These are phyloP conservation scores for Heliconius eleuchia DNA, from an alignment of 1,140 invertebrate genomes.

Conservation along the genomic window DNA sequence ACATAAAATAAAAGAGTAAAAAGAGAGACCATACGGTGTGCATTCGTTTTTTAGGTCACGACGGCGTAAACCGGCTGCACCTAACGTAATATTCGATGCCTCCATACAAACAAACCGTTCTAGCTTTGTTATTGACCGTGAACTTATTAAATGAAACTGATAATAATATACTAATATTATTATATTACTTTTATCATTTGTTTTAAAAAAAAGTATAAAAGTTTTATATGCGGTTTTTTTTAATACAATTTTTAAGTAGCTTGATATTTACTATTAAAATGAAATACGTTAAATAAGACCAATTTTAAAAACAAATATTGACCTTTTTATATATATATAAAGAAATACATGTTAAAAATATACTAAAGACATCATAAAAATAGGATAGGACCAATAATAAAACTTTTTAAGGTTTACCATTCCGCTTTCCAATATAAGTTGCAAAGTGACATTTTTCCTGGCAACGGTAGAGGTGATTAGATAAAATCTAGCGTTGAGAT, in stretches of 20 bases:
- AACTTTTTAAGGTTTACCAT: neutral
- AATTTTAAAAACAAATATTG: too few species aligned
- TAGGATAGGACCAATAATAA: neutral
- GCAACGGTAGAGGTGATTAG: neutral
- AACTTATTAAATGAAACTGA: constrained; percentile 12
- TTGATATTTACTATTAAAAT: too few species aligned
- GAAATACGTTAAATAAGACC: too few species aligned
- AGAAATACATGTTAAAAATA: too few species aligned
- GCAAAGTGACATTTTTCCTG: constrained; percentile 13
- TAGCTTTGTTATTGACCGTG: constrained; percentile 25
- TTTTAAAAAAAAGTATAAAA: neutral
- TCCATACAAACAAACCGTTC: constrained; percentile 13
- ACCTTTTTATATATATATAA: too few species aligned
- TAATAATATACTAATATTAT: neutral
- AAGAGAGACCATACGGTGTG: constrained; percentile 22
- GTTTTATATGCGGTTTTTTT: neutral
- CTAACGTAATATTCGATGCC: constrained; percentile 17
- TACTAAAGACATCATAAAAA: too few species aligned
- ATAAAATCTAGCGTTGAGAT: neutral
- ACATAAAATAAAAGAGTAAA: neutral
- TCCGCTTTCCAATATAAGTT: constrained; percentile 1
- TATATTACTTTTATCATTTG: neutral
- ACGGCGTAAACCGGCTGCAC: constrained; percentile 18
- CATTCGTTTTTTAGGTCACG: constrained; percentile 27
- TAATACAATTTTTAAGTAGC: too few species aligned